A percentile compares a stretch with the other conserved stretches of the same genome.
phyloP scores from a whole-genome alignment of 2,797 vertebrate species.

The Myotis daubentonii region DNA sequence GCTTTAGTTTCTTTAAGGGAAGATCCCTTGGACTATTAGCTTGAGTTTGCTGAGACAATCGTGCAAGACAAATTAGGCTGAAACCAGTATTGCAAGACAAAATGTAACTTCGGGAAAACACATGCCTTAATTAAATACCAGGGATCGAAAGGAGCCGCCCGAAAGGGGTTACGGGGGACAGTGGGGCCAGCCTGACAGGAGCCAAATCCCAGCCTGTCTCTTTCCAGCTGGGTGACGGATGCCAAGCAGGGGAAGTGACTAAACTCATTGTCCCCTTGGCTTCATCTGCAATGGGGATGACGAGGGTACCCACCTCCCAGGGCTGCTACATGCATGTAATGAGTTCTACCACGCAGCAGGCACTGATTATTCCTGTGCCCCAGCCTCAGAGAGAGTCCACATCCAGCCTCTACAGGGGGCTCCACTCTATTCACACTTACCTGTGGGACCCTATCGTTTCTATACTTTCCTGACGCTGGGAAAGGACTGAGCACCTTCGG shows the following conservation, averaged over 20 bases:
- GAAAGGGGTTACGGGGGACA: not conserved
- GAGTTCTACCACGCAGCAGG: not conserved
- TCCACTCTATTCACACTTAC: not conserved
- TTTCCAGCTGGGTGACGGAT: not conserved
- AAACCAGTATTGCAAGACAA: slow-evolving; percentile 30
- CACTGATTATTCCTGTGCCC: not conserved
- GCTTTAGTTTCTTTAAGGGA: slow-evolving; percentile 40
- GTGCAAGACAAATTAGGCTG: not conserved
- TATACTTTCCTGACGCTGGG: not conserved
- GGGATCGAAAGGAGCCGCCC: not conserved
- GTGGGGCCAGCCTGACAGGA: not conserved
- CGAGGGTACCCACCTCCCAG: not conserved
- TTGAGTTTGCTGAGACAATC: not conserved
- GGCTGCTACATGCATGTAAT: not conserved
- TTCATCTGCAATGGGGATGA: not conserved
- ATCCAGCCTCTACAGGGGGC: not conserved
- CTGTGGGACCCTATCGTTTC: not conserved
- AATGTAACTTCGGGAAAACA: slow-evolving; percentile 41
- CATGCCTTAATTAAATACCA: slow-evolving; percentile 27
- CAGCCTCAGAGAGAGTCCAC: not conserved
- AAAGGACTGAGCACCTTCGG: not conserved
- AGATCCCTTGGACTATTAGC: not conserved
- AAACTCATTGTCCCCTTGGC: not conserved
- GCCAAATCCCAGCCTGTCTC: not conserved
- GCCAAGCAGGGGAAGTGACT: not conserved